These are phyloP conservation scores for Watsonalla binaria DNA, from an alignment of 2,888 invertebrate genomes.

Conservation along the genomic window DNA sequence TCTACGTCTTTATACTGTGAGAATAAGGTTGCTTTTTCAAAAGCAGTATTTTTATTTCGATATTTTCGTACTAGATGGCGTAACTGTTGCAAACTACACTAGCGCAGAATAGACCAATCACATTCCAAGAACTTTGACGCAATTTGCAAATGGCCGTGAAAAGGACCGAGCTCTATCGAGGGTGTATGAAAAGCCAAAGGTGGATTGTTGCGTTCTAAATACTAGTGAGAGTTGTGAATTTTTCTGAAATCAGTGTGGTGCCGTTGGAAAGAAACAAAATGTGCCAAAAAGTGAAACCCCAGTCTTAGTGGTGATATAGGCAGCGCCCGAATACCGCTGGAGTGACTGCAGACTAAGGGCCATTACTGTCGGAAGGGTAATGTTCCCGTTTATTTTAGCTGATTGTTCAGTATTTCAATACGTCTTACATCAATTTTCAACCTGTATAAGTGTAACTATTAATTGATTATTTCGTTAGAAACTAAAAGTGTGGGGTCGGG, in stretches of 20 bases:
- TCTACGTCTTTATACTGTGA: slow-evolving; percentile 5
- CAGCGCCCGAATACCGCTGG: slow-evolving; percentile 65
- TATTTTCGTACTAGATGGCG: slow-evolving; percentile 45
- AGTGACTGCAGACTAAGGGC: slow-evolving; percentile 61
- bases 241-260: slow-evolving; percentile 68
- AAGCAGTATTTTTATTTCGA: slow-evolving; percentile 31
- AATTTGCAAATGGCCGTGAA: slow-evolving; percentile 80
- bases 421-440: slow-evolving; percentile 19
- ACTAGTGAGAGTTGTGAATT: slow-evolving; percentile 45
- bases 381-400: slow-evolving; percentile 50
- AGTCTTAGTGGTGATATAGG: slow-evolving; percentile 74
- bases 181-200: slow-evolving; percentile 73
- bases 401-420: slow-evolving; percentile 30
- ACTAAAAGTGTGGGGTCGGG: slow-evolving; percentile 9
- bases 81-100: slow-evolving; percentile 42
- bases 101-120: slow-evolving; percentile 71
- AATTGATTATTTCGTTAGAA: background rate
- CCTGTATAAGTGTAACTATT: slow-evolving; percentile 9
- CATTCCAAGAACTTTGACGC: slow-evolving; percentile 72
- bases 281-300: slow-evolving; percentile 77
- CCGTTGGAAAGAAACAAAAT: slow-evolving; percentile 66
- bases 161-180: slow-evolving; percentile 65
- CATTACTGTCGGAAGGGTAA: slow-evolving; percentile 76
- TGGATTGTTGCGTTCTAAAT: slow-evolving; percentile 68
- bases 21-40: slow-evolving; percentile 26